phyloP scores from a whole-genome alignment of 2,888 invertebrate genomes.

The Drosophila colorata region DNA sequence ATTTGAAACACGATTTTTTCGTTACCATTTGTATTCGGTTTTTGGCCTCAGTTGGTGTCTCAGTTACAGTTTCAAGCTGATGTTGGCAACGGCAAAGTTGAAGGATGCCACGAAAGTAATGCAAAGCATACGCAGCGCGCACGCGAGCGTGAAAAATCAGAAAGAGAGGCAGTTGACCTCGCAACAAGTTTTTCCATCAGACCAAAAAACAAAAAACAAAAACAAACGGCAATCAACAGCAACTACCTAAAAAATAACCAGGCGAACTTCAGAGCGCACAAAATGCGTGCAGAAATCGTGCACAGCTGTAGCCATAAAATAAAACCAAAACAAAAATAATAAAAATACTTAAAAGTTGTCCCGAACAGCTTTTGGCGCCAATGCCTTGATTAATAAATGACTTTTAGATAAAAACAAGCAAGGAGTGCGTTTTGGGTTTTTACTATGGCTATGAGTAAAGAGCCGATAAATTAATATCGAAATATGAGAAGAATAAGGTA shows the following conservation, averaged over 20 bases:
- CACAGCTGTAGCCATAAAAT: slow-evolving; percentile 31
- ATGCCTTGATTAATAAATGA: slow-evolving; percentile 8
- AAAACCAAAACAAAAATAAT: slow-evolving; percentile 6
- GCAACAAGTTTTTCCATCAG: slow-evolving; percentile 72
- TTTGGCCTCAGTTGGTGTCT: slow-evolving; percentile 46
- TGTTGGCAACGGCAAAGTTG: slow-evolving; percentile 60
- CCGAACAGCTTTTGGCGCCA: slow-evolving; percentile 49
- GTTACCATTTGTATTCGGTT: slow-evolving; percentile 49
- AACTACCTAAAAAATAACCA: slow-evolving; percentile 25
- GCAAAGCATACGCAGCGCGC: slow-evolving; percentile 49
- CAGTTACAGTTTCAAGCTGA: slow-evolving; percentile 28
- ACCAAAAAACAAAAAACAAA: slow-evolving; percentile 28
- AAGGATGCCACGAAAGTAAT: slow-evolving; percentile 75
- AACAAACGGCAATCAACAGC: slow-evolving; percentile 13
- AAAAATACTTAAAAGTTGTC: slow-evolving; percentile 45
- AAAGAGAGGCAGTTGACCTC: slow-evolving; percentile 78
- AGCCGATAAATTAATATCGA: background rate
- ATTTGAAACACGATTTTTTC: slow-evolving; percentile 73
- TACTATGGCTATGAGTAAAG: background rate
- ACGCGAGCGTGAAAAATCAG: slow-evolving; percentile 63
- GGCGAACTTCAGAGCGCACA: slow-evolving; percentile 57
- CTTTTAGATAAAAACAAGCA: slow-evolving; percentile 4
- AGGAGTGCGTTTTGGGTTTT: background rate
- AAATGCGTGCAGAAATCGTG: slow-evolving; percentile 76
- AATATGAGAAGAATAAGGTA: background rate